Conservation (phyloP, 2,888 invertebrate species). For the Ectemnius continuus region DNA sequence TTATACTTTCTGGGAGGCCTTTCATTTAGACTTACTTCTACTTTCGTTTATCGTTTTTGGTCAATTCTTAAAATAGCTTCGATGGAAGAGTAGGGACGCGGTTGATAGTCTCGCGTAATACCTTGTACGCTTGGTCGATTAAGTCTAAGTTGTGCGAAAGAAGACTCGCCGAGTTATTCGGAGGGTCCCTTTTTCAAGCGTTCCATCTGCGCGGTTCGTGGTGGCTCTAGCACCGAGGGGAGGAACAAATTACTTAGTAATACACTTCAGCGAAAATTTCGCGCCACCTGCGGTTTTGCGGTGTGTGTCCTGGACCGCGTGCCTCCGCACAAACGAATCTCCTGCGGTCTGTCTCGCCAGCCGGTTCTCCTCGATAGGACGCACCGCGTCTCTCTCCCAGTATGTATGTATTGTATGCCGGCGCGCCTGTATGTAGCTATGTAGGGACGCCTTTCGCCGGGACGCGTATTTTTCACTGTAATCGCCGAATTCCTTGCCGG, state of each 20-base stretch:
- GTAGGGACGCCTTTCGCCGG: neutral
- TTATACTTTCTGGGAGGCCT: too few relatives aligned
- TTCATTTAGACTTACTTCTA: too few relatives aligned
- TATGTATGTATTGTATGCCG: too few relatives aligned
- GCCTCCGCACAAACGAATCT: conserved; percentile 53
- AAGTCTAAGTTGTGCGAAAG: too few relatives aligned
- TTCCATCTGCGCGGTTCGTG: neutral
- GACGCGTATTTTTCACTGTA: conserved; percentile 14
- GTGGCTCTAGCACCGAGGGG: conserved; percentile 29
- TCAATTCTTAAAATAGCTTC: too few relatives aligned
- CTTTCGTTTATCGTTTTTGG: too few relatives aligned
- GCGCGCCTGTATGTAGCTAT: neutral
- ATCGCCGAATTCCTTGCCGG: conserved; percentile 17
- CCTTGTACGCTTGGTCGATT: too few relatives aligned
- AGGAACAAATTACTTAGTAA: conserved; percentile 66
- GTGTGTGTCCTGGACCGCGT: conserved; percentile 40
- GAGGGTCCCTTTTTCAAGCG: too few relatives aligned
- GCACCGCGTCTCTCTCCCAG: neutral
- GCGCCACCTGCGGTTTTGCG: conserved; percentile 63
- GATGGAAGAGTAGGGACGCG: too few relatives aligned
- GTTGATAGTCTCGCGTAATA: too few relatives aligned
- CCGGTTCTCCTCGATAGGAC: conserved; percentile 34
- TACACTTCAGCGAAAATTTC: conserved; percentile 60
- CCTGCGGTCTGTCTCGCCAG: conserved; percentile 32
- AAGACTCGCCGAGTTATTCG: too few relatives aligned